These are phyloP conservation scores for Amiota communis DNA, from an alignment of 2,888 invertebrate genomes.

Conservation along the genomic window DNA sequence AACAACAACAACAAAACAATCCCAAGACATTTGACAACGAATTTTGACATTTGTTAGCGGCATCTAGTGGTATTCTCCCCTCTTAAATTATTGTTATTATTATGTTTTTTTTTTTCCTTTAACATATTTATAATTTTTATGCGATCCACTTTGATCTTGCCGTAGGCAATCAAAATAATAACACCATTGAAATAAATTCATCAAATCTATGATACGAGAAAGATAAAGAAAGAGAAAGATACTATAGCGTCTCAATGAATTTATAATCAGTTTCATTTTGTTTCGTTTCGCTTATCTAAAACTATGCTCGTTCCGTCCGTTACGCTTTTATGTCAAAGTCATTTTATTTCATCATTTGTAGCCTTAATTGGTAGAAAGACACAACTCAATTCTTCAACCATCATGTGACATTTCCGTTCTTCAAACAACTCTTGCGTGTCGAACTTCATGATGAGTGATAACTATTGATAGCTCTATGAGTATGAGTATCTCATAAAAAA, in stretches of 20 bases:
- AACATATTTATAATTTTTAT: not conserved
- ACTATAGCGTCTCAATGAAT: not conserved
- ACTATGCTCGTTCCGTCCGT: not conserved
- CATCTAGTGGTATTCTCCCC: not conserved
- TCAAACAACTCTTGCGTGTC: constrained; percentile 13
- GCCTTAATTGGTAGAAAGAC: constrained; percentile 6
- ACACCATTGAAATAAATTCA: not conserved
- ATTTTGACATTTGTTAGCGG: constrained; percentile 27
- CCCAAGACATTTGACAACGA: constrained; percentile 11
- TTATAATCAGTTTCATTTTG: not conserved
- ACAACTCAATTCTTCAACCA: not conserved
- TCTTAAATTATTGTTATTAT: not conserved
- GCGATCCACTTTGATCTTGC: not conserved
- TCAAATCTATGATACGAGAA: not conserved
- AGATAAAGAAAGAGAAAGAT: not conserved
- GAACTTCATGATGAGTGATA: not conserved
- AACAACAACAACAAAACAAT: constrained; percentile 5
- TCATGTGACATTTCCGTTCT: constrained; percentile 17
- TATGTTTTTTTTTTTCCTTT: constrained; percentile 1
- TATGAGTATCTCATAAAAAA: not conserved
- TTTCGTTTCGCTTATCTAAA: constrained; percentile 17
- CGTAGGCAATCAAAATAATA: constrained; percentile 21
- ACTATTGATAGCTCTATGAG: no score
- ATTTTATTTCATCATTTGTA: not conserved
- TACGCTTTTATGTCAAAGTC: constrained; percentile 17